Conservation (phyloP, 2,113 vertebrate genomes). For the Eubucco bourcierii region DNA sequence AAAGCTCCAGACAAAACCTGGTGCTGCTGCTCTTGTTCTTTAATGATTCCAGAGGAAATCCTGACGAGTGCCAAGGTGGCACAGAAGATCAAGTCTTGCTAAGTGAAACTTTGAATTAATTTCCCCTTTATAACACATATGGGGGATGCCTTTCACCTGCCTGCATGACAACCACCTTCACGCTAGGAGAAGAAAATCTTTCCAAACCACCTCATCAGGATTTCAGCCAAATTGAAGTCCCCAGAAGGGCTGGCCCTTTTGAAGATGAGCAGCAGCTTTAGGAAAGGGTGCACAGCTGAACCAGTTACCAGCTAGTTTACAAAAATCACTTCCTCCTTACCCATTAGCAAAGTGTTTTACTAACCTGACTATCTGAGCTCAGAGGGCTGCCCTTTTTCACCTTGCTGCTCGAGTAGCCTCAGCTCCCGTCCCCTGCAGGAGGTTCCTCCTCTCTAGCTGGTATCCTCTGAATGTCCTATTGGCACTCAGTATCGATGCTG, state of each 20-base stretch:
- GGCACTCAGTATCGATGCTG: accelerated
- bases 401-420: background rate
- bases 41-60: background rate
- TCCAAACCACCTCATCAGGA: background rate
- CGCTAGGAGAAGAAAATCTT: background rate
- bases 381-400: background rate
- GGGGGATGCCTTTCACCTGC: background rate
- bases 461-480: background rate
- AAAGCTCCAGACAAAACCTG: background rate
- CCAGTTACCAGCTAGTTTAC: background rate
- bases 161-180: background rate
- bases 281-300: background rate
- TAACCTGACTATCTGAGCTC: background rate
- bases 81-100: background rate
- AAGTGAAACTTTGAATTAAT: background rate
- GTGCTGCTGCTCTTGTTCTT: background rate
- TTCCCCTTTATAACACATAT: background rate
- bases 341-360: background rate
- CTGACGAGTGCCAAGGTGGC: background rate
- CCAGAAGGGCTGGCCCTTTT: background rate
- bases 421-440: background rate
- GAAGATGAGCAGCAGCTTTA: background rate
- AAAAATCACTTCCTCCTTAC: background rate
- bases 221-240: background rate
- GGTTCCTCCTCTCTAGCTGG: background rate